A percentile compares a stretch with the other conserved stretches of the same genome.
phyloP scores from a whole-genome alignment of 2,888 invertebrate species.

The Thecophora atra region DNA sequence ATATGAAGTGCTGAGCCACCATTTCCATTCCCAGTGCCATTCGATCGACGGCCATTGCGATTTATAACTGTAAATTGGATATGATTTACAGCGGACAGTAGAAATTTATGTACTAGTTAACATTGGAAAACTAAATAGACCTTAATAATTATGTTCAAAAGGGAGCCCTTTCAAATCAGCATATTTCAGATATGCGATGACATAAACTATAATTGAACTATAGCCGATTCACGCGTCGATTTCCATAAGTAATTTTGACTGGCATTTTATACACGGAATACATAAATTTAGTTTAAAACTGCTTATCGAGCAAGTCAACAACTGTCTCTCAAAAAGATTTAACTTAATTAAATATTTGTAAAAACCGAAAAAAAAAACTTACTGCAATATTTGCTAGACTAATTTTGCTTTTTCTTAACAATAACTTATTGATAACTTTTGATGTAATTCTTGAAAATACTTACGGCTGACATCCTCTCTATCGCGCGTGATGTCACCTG shows the following conservation, averaged over 20 bases:
- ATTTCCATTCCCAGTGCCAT: slow-evolving; percentile 58
- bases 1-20: slow-evolving; percentile 66
- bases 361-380: no score
- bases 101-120: no score
- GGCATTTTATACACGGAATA: no score
- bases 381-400: neutral
- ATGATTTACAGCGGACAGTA: no score
- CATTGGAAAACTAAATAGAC: no score
- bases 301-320: no score
- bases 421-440: neutral
- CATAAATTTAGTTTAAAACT: neutral
- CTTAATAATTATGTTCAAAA: no score
- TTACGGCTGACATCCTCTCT: slow-evolving; percentile 81
- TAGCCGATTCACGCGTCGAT: neutral
- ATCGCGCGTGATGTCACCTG: slow-evolving; percentile 80
- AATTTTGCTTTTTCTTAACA: neutral
- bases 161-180: no score
- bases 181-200: neutral
- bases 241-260: no score
- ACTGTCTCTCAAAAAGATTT: no score
- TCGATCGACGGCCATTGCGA: slow-evolving; percentile 75
- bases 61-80: slow-evolving; percentile 73
- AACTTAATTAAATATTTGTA: no score
- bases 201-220: neutral
- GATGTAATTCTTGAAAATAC: slow-evolving; percentile 61